Evolutionary conservation across 2,888 invertebrate genomes (phyloP).

Genomic region (Drosophila paranaensis): DNA sequence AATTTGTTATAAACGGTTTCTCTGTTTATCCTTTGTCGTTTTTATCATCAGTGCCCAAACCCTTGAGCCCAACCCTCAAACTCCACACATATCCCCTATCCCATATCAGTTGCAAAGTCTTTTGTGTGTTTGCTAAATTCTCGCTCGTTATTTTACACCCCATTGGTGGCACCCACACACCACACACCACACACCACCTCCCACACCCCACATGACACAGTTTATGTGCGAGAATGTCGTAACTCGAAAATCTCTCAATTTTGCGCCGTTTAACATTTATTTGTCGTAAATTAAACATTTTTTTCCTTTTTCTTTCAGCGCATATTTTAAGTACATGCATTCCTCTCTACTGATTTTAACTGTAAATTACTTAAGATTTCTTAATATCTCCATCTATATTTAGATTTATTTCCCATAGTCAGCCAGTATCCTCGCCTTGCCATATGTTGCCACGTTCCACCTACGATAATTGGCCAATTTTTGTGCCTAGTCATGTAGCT

Average conservation of each 20-base stretch:
- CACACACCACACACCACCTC: neutral
- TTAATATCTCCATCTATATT: neutral
- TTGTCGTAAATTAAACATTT: constrained; percentile 78
- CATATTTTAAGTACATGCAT: constrained; percentile 48
- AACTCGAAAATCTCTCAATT: constrained; percentile 75
- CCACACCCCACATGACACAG: constrained; percentile 54
- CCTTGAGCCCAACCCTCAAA: constrained; percentile 16
- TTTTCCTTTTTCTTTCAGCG: constrained; percentile 16
- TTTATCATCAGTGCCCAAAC: constrained; percentile 49
- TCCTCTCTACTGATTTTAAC: neutral
- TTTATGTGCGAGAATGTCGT: constrained; percentile 70
- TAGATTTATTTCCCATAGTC: neutral
- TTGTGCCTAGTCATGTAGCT: constrained; percentile 68
- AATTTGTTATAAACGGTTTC: constrained; percentile 74
- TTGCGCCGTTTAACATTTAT: constrained; percentile 76
- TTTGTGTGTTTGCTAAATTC: constrained; percentile 59
- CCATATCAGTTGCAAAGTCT: constrained; percentile 76
- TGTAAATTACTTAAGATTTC: constrained; percentile 15
- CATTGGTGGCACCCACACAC: constrained; percentile 54
- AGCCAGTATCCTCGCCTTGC: too few species aligned
- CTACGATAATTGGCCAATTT: constrained; percentile 60
- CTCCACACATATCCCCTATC: constrained; percentile 16
- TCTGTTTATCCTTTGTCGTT: constrained; percentile 65
- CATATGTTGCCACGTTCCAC: constrained; percentile 4
- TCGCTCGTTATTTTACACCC: constrained; percentile 77